Evolutionary conservation across 1,140 invertebrate species (phyloP).

Genomic region (Mizuhopecten yessoensis): DNA sequence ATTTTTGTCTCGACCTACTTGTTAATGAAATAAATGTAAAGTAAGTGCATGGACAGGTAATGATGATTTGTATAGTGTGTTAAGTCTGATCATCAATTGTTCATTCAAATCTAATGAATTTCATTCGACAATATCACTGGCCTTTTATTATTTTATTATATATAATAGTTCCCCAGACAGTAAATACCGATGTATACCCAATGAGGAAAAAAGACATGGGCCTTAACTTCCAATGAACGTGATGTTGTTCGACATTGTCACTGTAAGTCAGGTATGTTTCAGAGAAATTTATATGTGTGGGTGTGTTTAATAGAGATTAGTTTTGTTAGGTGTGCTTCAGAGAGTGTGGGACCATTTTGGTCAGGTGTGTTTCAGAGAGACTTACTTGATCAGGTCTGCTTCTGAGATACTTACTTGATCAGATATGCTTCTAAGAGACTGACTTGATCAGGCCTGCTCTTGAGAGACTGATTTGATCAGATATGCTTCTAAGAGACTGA

Average conservation of each 20-base stretch:
- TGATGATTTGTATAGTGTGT: not conserved
- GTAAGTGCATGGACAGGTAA: no score
- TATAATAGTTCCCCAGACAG: not conserved
- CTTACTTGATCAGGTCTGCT: not conserved
- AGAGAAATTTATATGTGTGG: not conserved
- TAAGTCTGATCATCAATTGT: not conserved
- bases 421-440: not conserved
- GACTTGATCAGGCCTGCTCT: not conserved
- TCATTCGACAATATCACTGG: not conserved
- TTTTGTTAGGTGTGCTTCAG: not conserved
- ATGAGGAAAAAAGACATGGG: not conserved
- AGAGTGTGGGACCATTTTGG: not conserved
- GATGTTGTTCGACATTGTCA: not conserved
- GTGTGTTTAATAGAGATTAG: not conserved
- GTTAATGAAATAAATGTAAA: no score
- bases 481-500: not conserved
- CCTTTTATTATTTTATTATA: not conserved
- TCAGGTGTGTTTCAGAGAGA: not conserved
- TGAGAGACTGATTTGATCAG: not conserved
- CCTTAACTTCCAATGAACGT: not conserved
- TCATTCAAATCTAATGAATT: not conserved
- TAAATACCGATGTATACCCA: not conserved
- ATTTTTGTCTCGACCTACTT: no score
- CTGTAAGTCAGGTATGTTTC: not conserved
- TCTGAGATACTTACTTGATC: not conserved